Evolutionary conservation across 2,113 vertebrate genomes (phyloP).

Genomic region (Pavo muticus): DNA sequence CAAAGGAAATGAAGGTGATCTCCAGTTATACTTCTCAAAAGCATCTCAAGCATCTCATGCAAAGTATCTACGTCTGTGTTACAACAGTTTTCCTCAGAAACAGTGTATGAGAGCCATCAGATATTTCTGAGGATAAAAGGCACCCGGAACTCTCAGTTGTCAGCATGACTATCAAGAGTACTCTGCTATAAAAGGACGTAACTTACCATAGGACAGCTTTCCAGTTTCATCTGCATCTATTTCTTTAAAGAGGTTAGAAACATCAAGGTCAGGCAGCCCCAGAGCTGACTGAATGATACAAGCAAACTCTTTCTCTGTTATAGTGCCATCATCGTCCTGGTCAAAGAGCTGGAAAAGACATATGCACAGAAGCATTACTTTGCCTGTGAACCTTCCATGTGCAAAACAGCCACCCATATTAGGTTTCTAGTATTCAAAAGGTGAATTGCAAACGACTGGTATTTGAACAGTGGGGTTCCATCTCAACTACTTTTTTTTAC

Average conservation of each 20-base stretch:
- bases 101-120: not conserved
- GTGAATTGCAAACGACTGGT: not conserved
- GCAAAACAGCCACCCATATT: not conserved
- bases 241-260: slow-evolving; percentile 89
- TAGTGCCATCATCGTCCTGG: slow-evolving; percentile 88
- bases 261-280: slow-evolving; percentile 88
- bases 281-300: slow-evolving; percentile 89
- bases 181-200: not conserved
- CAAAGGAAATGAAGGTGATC: not conserved
- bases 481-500: not conserved
- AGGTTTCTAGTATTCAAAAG: not conserved
- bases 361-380: not conserved
- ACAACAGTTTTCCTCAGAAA: not conserved
- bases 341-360: slow-evolving; percentile 89
- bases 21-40: not conserved
- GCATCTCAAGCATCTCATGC: not conserved
- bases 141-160: not conserved
- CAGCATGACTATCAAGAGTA: not conserved
- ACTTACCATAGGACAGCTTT: slow-evolving; percentile 91
- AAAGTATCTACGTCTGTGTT: not conserved
- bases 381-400: not conserved
- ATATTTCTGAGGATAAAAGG: not conserved
- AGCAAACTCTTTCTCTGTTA: slow-evolving; percentile 89
- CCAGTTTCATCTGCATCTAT: slow-evolving; percentile 87
- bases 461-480: not conserved